phyloP scores from a whole-genome alignment of 1,140 invertebrate genomes.

The Macrobrachium rosenbergii region DNA sequence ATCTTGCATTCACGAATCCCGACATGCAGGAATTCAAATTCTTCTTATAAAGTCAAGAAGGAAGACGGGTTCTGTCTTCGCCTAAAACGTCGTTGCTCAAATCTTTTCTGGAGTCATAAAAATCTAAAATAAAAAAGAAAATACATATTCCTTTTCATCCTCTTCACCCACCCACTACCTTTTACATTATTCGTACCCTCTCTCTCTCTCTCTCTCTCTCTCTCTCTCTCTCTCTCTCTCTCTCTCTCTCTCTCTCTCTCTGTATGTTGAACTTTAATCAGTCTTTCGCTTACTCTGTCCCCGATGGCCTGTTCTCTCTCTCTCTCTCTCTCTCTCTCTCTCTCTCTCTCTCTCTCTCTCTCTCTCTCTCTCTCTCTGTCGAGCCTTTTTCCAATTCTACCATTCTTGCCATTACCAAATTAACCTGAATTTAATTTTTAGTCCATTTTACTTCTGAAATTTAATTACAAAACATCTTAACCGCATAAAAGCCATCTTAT shows the following conservation, averaged over 20 bases:
- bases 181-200: background rate
- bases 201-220: too few species aligned
- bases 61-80: background rate
- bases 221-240: background rate
- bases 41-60: background rate
- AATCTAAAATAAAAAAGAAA: background rate
- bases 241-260: constrained; percentile 5
- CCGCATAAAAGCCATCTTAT: too few species aligned
- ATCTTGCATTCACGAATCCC: too few species aligned
- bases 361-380: constrained; percentile 29
- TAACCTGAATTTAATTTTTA: constrained; percentile 4
- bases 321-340: constrained; percentile 30
- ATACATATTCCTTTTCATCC: background rate
- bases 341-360: constrained; percentile 27
- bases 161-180: background rate
- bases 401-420: background rate
- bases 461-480: too few species aligned
- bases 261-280: background rate
- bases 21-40: too few species aligned
- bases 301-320: background rate
- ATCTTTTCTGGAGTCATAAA: background rate
- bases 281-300: background rate
- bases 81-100: background rate
- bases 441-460: background rate
- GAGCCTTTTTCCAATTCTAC: background rate